phyloP scores from a whole-genome alignment of 2,113 vertebrate species.

The Pavo muticus region DNA sequence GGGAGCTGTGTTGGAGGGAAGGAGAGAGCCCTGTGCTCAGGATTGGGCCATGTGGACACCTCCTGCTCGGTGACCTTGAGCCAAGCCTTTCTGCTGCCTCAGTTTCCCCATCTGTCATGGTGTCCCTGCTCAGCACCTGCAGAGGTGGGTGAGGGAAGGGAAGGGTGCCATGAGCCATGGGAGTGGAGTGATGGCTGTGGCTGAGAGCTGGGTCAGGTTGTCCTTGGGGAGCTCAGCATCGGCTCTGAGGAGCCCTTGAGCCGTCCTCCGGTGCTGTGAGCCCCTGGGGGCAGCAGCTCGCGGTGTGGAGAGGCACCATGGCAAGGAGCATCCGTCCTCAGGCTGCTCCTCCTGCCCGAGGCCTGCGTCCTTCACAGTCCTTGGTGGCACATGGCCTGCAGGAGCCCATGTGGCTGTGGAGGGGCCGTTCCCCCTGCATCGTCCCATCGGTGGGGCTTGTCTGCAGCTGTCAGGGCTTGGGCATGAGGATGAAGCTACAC shows the following conservation, averaged over 20 bases:
- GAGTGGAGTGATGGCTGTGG: background rate
- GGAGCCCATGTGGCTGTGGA: background rate
- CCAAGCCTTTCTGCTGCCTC: background rate
- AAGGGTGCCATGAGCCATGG: background rate
- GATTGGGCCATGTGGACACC: background rate
- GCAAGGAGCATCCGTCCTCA: background rate
- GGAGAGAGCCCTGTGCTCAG: background rate
- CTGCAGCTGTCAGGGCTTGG: background rate
- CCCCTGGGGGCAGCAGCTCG: background rate
- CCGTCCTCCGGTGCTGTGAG: rapidly evolving
- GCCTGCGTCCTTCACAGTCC: constrained; percentile 45
- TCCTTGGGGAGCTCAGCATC: background rate
- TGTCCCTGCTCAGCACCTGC: background rate
- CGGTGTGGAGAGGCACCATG: background rate
- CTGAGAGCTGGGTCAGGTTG: background rate
- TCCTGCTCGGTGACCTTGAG: constrained; percentile 38
- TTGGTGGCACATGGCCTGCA: background rate
- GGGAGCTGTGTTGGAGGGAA: background rate
- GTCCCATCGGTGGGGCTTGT: background rate
- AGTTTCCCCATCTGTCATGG: background rate
- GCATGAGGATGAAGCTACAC: background rate
- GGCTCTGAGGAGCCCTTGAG: background rate
- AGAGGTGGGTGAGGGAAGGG: background rate
- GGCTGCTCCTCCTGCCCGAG: background rate
- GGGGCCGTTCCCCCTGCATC: background rate